Evolutionary conservation across 2,797 vertebrate species (phyloP).

Genomic region (Neosilurus hyrtlii): DNA sequence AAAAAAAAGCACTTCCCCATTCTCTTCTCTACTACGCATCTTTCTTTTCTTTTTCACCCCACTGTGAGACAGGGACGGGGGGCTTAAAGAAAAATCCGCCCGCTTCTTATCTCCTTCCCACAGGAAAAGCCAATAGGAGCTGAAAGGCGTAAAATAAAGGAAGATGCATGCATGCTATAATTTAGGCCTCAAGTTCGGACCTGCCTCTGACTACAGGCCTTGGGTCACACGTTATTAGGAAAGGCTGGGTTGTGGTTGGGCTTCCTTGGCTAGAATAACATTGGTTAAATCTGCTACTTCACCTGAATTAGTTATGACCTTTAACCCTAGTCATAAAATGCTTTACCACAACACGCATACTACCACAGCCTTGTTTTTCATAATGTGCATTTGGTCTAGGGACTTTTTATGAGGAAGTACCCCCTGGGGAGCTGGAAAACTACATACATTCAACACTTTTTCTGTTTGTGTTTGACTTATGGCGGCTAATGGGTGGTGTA

Average conservation of each 20-base stretch:
- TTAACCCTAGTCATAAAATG: conserved; percentile 57
- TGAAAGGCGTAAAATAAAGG: conserved; percentile 96
- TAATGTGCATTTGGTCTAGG: too few relatives aligned
- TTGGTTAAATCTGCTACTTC: conserved; percentile 67
- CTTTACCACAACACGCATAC: not conserved
- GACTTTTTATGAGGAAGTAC: too few relatives aligned
- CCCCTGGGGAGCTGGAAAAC: too few relatives aligned
- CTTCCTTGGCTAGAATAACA: conserved; percentile 57
- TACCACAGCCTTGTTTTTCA: not conserved
- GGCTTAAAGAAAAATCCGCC: conserved; percentile 86
- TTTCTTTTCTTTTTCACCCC: conserved; percentile 46
- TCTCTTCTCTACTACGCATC: conserved; percentile 25
- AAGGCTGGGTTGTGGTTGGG: conserved; percentile 57
- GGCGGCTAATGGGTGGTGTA: too few relatives aligned
- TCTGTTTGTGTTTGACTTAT: too few relatives aligned
- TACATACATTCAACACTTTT: too few relatives aligned
- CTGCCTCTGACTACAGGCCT: conserved; percentile 76
- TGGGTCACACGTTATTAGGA: conserved; percentile 75
- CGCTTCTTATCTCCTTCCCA: conserved; percentile 93
- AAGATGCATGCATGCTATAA: conserved; percentile 86
- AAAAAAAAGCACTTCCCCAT: conserved; percentile 41
- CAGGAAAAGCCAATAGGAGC: conserved; percentile 93
- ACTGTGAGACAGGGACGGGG: conserved; percentile 79
- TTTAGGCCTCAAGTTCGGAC: conserved; percentile 83
- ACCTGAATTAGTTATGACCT: conserved; percentile 69